Evolutionary conservation across 2,113 vertebrate genomes (phyloP), one percentile per base, ranked within the genome.

Genomic region (Accipiter cooperii): DNA sequence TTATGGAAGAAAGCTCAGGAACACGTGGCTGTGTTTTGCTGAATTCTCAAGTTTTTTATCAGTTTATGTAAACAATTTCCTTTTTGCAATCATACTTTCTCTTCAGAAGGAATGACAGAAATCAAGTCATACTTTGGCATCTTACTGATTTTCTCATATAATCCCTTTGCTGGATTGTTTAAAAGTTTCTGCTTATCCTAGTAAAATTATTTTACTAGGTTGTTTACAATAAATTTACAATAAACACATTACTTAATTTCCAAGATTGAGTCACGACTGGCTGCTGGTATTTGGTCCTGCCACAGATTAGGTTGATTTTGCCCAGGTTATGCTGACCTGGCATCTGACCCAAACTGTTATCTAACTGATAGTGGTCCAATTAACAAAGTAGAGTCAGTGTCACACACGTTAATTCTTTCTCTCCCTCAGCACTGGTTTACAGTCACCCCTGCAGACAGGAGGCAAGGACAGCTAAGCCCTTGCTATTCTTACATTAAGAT

Each of bases 241-340:
- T 24, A 68, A 87, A 87, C 9, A 36, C 1, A 5, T 88, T 87
- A 57, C 84, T 76, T 90, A 15, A 94, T 97, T 94, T 86, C 19
- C 13, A 61, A 54, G 58, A 49, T 94, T 76, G 49, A 52, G 79
- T 87, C 81, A 91, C 22, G 10, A 47, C 24, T 80, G 44, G 26
- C 46, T 93, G 63, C 55, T 89, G 51, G 4, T 52, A 38, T 38
- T 74, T 71, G 58, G 28, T 78, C 49, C 78, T 84, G 40, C 66
- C 86, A 75, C 40, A 76, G 91, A 79, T 92, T n/a, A 63, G 51
- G 44, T 47, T 96, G 89, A 57, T 91, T 95, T 93, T 92, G 75
- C 61, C 89, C 87, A 57, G 97, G 97, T 98, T 96, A 93, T 79
- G 84, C 34, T 96, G 97, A 98, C 97, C 96, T 94, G 75, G 65